A percentile compares a stretch with the other conserved stretches of the same genome.
Evolutionary conservation across 2,113 vertebrate genomes (phyloP).

Genomic region (Tringa solitaria): DNA sequence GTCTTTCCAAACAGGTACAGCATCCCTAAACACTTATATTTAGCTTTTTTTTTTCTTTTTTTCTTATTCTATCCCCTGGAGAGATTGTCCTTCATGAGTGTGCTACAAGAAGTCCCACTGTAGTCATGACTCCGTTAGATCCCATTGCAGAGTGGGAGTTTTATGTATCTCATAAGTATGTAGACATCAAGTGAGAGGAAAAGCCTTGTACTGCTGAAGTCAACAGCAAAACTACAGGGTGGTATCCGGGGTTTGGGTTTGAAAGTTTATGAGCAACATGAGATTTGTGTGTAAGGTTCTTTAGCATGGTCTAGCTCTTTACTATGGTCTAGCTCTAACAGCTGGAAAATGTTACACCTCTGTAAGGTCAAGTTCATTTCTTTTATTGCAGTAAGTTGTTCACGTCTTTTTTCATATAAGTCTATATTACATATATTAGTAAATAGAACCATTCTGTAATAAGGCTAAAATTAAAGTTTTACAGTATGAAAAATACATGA

Average conservation of each 20-base stretch:
- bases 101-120: neutral
- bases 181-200: neutral
- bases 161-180: neutral
- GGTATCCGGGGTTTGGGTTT: neutral
- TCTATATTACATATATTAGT: neutral
- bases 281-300: neutral
- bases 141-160: neutral
- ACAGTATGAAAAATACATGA: neutral
- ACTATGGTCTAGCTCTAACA: neutral
- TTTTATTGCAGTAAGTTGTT: neutral
- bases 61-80: neutral
- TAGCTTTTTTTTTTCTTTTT: too few relatives aligned
- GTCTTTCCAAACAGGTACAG: neutral
- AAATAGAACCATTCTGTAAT: neutral
- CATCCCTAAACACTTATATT: neutral
- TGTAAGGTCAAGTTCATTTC: neutral
- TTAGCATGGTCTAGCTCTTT: neutral
- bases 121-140: neutral
- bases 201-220: neutral
- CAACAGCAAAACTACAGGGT: neutral
- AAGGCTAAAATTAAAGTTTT: constrained; percentile 14
- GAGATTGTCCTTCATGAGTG: neutral
- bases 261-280: neutral
- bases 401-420: neutral
- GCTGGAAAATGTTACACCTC: neutral